Percentiles rank a stretch among this genome's conserved stretches.
Evolutionary conservation across 2,888 invertebrate genomes (phyloP).

Genomic region (Apamea sordens): DNA sequence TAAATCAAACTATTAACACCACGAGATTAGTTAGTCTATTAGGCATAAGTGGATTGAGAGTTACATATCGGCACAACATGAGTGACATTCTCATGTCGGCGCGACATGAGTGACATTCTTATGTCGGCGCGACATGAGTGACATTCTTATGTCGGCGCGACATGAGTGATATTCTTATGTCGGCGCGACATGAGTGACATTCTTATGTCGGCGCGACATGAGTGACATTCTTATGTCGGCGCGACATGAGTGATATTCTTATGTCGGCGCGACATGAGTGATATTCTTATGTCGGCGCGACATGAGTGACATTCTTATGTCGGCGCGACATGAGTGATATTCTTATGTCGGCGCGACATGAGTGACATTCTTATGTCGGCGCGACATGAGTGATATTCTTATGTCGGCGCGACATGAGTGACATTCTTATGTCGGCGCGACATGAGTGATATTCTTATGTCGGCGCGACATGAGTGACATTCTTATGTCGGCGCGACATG

Average conservation of each 20-base stretch:
- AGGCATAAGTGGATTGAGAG: neutral
- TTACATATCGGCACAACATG: neutral
- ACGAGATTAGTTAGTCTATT: neutral
- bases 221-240: accelerated
- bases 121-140: no score
- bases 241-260: neutral
- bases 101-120: no score
- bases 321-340: no score
- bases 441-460: accelerated
- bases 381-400: no score
- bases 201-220: no score
- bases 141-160: neutral
- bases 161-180: neutral
- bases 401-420: no score
- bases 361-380: neutral
- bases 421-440: no score
- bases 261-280: no score
- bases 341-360: neutral
- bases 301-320: no score
- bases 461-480: neutral
- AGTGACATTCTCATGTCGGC: neutral
- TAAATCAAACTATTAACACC: neutral
- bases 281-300: no score
- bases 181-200: no score
- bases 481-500: neutral